phyloP scores from a whole-genome alignment of 2,113 vertebrate species.

The Myotis brandtii region DNA sequence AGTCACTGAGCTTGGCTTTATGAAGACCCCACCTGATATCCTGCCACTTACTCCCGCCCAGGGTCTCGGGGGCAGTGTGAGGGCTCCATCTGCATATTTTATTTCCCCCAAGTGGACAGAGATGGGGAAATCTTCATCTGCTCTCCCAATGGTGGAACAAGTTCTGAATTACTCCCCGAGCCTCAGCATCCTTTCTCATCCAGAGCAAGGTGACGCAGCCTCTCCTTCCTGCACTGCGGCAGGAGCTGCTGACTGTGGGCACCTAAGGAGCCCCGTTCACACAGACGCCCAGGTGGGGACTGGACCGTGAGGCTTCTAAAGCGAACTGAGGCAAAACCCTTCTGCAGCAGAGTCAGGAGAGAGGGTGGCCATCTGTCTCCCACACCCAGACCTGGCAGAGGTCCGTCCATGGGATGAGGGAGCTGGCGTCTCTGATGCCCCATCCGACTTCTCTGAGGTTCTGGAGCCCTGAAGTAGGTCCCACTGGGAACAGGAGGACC shows the following conservation, averaged over 20 bases:
- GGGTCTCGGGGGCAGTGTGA: neutral
- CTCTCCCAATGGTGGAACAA: neutral
- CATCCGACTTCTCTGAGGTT: neutral
- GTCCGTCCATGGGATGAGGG: neutral
- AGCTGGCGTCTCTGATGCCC: neutral
- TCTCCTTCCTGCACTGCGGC: neutral
- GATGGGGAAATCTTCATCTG: neutral
- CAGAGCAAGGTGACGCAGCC: neutral
- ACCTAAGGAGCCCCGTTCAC: neutral
- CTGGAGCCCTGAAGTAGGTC: neutral
- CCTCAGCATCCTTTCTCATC: no score
- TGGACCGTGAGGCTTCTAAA: neutral
- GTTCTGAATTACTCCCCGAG: neutral
- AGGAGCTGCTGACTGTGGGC: rapidly evolving
- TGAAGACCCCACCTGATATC: neutral
- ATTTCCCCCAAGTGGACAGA: neutral
- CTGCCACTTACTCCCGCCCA: neutral
- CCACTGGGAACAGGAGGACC: neutral
- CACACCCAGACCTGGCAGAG: neutral
- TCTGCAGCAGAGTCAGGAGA: neutral
- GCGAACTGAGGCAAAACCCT: neutral
- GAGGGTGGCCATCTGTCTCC: no score
- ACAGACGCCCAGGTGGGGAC: neutral
- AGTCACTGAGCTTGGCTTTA: neutral
- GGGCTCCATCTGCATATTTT: neutral